Evolutionary conservation across 2,888 invertebrate genomes (phyloP).

Genomic region (Melipona bicolor): DNA sequence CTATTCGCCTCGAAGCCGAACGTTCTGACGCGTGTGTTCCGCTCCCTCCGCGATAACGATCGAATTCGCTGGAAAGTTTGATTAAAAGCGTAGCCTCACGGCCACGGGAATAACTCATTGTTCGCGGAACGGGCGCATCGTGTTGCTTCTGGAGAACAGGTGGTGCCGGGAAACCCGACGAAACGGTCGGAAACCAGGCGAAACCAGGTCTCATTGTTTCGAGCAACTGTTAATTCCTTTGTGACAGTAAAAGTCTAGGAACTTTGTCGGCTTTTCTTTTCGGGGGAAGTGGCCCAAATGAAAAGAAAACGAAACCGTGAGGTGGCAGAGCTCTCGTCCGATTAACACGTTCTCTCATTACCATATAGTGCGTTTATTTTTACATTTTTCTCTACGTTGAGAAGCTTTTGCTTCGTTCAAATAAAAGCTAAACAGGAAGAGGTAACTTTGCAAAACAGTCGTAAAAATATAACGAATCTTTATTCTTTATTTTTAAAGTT

Average conservation of each 20-base stretch:
- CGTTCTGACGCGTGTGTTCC: constrained; percentile 25
- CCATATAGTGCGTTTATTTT: no score
- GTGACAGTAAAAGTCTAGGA: neutral
- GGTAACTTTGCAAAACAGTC: no score
- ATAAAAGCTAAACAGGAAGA: no score
- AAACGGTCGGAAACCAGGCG: constrained; percentile 28
- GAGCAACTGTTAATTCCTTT: neutral
- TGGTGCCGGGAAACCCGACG: constrained; percentile 21
- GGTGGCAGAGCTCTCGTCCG: no score
- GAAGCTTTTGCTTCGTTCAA: no score
- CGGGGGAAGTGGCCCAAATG: no score
- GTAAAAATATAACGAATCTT: no score
- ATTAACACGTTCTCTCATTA: no score
- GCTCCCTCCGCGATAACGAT: constrained; percentile 55
- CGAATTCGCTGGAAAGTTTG: constrained; percentile 64
- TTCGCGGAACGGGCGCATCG: constrained; percentile 46
- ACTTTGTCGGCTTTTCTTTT: neutral
- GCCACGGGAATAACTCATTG: constrained; percentile 60
- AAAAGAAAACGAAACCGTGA: no score
- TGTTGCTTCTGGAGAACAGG: constrained; percentile 29
- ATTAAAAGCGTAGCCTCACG: constrained; percentile 44
- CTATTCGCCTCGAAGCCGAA: neutral
- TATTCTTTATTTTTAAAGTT: no score
- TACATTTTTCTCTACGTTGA: no score
- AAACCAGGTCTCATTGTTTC: constrained; percentile 13